phyloP scores from a whole-genome alignment of 2,797 vertebrate species.

The Pelobates cultripes region DNA sequence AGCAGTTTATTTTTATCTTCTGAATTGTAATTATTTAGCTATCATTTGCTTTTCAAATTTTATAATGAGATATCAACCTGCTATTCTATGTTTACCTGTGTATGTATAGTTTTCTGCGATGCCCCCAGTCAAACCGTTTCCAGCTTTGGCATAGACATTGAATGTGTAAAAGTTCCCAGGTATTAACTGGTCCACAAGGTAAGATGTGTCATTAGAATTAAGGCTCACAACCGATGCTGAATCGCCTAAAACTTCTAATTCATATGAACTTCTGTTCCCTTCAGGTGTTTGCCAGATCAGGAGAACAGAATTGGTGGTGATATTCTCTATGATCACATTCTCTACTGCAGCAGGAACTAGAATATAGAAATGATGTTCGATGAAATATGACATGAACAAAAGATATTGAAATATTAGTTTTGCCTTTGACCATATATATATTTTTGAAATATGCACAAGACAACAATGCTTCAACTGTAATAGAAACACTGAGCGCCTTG shows the following conservation, averaged over 20 bases:
- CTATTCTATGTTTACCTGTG: neutral
- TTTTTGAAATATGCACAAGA: no score
- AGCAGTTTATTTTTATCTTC: no score
- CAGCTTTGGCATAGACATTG: neutral
- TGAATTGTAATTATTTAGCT: no score
- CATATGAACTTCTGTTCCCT: slow-evolving; percentile 16
- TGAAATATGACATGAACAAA: no score
- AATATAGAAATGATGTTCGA: neutral
- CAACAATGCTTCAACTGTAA: no score
- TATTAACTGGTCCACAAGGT: neutral
- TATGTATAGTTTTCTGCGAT: neutral
- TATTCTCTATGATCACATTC: slow-evolving; percentile 6
- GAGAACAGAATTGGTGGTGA: slow-evolving; percentile 10
- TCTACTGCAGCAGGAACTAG: slow-evolving; percentile 7
- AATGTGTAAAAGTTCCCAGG: slow-evolving; percentile 22
- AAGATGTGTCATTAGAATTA: neutral
- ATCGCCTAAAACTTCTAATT: neutral
- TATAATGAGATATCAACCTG: no score
- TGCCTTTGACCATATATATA: no score
- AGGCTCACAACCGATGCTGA: neutral
- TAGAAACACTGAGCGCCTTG: no score
- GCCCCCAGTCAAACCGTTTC: neutral
- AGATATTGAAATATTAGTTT: no score
- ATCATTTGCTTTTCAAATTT: no score
- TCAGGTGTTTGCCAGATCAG: slow-evolving; percentile 4